Base-by-base conservation (phyloP, 2,888 invertebrate genomes). In the Drosophila kokeensis region DNA sequence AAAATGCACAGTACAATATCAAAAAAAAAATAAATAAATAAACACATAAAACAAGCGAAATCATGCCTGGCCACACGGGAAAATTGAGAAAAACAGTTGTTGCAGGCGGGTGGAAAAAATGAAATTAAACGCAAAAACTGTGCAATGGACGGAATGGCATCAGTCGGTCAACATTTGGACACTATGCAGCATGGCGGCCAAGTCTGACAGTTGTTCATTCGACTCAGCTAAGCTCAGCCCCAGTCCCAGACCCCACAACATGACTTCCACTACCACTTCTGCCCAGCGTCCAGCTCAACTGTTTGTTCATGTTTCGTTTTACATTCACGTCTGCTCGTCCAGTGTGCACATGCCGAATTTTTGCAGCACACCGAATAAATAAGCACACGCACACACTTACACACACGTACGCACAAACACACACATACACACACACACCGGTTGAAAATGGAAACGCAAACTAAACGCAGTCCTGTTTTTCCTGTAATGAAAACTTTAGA, bases 401-500 rank as follows among this genome's bases (percentile, higher is more conserved):
- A 58, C 61, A 58, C 58, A 57, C 52, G 30, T 45, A 55, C 21
- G 50, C 32, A 18, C 24, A 50, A 24, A 52, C 7, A 59, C n/a
- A 58, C 40, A 71, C 57, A 69, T 40, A 53, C 60, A 63, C 58
- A 57, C 49, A 50, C 49, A 38, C 45, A 30, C 61, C 13, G n/a
- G 24, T 29, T 53, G 48, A 54, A 73, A 78, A 72, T 57, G 74
- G 66, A 79, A 85, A 67, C 83, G 62, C 80, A 76, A 85, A 73
- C 83, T 76, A 82, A 87, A 85, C 83, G 86, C 80, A 87, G 80
- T 71, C 76, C 68, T 63, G 71, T 85, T 76, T 79, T 89, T 87
- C 88, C 88, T 85, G 86, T 75, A 88, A 90, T 88, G 90, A 88
- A 84, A 85, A 89, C 83, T 84, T 85, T 82, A 38, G n/a, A 73